Evolutionary conservation across 2,888 invertebrate species (phyloP).

Genomic region (Drosophila melanosoma): DNA sequence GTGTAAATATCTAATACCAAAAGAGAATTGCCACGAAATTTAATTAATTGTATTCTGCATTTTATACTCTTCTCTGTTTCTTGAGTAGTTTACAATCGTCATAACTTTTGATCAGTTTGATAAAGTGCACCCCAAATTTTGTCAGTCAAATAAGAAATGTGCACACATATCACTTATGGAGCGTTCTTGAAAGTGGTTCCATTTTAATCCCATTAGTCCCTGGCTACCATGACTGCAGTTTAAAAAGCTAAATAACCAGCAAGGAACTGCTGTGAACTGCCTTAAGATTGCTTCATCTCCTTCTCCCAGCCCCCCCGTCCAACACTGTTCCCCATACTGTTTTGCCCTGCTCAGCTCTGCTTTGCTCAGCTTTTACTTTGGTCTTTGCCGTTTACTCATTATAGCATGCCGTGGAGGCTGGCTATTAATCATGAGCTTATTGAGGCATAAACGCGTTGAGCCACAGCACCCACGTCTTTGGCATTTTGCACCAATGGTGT

Average conservation of each 20-base stretch:
- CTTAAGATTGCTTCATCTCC: not conserved
- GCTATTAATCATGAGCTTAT: slow-evolving; percentile 83
- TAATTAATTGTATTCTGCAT: not conserved
- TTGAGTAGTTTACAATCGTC: not conserved
- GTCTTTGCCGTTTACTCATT: slow-evolving; percentile 71
- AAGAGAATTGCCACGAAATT: not conserved
- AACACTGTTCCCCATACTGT: not conserved
- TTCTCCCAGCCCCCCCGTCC: not conserved
- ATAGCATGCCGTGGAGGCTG: slow-evolving; percentile 60
- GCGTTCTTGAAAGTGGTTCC: not conserved
- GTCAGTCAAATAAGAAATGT: not conserved
- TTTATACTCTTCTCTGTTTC: not conserved
- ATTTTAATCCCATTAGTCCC: not conserved
- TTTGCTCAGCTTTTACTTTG: slow-evolving; percentile 36
- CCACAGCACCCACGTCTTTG: slow-evolving; percentile 64
- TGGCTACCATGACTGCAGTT: slow-evolving; percentile 22
- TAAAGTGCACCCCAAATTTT: not conserved
- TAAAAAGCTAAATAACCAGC: slow-evolving; percentile 26
- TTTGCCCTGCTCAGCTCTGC: slow-evolving; percentile 16
- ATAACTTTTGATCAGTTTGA: not conserved
- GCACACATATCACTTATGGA: not conserved
- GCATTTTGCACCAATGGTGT: slow-evolving; percentile 45
- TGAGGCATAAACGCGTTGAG: slow-evolving; percentile 82
- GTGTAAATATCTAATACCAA: not conserved
- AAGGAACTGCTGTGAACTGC: not conserved